Evolutionary conservation across 2,797 vertebrate genomes (phyloP), one percentile per base, ranked within the genome.

Genomic region (Macropodus opercularis): DNA sequence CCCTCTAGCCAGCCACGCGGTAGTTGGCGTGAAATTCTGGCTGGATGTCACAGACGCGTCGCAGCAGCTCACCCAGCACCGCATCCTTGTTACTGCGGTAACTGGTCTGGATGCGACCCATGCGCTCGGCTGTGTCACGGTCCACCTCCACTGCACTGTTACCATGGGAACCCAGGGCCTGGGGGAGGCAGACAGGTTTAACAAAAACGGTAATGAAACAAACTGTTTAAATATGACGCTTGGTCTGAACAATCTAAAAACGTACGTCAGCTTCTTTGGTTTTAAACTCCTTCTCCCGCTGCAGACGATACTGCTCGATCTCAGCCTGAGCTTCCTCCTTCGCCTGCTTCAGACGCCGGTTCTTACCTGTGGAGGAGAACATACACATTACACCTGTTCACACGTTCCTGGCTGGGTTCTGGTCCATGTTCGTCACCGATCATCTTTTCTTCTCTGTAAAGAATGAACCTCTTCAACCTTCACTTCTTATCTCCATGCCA

Each of bases 311-410:
- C 73, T 98, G 96, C 59, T 98, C 97, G 5, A 98, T 98, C 89
- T 98, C 97, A 0, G 95, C 96, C 87, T 99, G 97, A 0, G 97
- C 97, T 58, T 99, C 97, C 74, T 99, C 97, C 69, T 99, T 99
- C 0, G 97, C 97, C 89, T 98, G 97, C 83, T 98, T 98, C 92
- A 99, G 91, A 63, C 97, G 90, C 2, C 95, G 90, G 71, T 98
- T 97, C 88, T 99, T 99, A 48, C 96, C 97, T 98, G 74, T 2
- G 38, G 9, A 10, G 31, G 9, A 11, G 10, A 11, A 32, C 31
- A 32, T 3, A 13, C 29, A 6, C 24, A 3, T 26, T 9, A 7
- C 10, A 11, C 9, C 9, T 12, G 2, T 12, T 32, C 31, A 29
- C 5, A 29, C 7, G n/a, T n/a, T n/a, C n/a, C n/a, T n/a, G n/a